phyloP scores from a whole-genome alignment of 1,140 invertebrate species.

The Temnothorax nylanderi region DNA sequence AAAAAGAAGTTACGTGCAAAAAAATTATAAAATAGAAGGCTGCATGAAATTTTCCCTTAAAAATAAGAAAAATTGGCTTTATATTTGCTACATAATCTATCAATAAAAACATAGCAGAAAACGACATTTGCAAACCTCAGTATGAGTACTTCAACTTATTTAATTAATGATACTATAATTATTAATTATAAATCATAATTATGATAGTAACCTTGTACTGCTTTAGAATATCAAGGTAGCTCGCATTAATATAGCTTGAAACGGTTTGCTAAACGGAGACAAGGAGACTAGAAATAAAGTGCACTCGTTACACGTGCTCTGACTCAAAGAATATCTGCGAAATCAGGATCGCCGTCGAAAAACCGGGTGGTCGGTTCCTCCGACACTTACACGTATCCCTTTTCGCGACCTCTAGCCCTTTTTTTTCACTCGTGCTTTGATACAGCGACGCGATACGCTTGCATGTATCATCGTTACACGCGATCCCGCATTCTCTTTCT shows the following conservation, averaged over 20 bases:
- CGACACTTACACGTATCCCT: not conserved
- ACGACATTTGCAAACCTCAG: not conserved
- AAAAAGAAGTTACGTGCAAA: not conserved
- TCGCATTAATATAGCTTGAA: not conserved
- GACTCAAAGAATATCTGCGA: constrained; percentile 5
- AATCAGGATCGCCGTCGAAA: constrained; percentile 32
- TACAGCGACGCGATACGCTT: constrained; percentile 53
- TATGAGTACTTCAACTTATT: not conserved
- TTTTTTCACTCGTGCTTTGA: constrained; percentile 25
- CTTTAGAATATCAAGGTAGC: not conserved
- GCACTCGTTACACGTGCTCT: not conserved
- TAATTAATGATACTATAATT: not conserved
- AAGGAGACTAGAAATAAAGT: not conserved
- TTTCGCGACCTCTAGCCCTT: not conserved
- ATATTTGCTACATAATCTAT: not conserved
- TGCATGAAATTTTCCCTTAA: not conserved
- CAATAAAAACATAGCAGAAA: not conserved
- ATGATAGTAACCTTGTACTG: not conserved
- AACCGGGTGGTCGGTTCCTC: constrained; percentile 45
- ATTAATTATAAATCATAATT: not conserved
- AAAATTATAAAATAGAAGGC: not conserved
- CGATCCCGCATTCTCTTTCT: constrained; percentile 63
- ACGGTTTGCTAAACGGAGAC: not conserved
- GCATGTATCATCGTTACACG: constrained; percentile 62
- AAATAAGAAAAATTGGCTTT: not conserved